Evolutionary conservation across 1,140 invertebrate genomes (phyloP).

Genomic region (Drosophila sp.): DNA sequence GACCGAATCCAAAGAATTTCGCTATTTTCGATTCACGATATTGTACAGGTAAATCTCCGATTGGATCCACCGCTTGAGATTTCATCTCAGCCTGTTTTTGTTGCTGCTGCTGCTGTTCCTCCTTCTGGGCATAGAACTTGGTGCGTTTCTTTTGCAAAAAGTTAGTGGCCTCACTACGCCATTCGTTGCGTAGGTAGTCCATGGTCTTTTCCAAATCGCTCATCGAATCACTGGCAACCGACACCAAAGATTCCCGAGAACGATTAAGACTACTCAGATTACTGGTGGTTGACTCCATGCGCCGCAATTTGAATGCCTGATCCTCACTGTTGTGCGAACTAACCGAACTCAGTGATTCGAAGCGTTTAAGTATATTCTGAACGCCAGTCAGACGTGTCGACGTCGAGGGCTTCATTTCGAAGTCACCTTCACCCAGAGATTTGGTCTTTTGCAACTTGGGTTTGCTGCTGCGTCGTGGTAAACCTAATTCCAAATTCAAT

Average conservation of each 20-base stretch:
- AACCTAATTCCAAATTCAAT: conserved; percentile 68
- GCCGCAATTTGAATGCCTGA: conserved; percentile 70
- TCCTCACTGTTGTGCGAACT: conserved; percentile 61
- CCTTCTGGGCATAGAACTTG: conserved; percentile 69
- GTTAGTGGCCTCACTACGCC: conserved; percentile 78
- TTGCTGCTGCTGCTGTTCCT: conserved; percentile 46
- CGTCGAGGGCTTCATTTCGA: conserved; percentile 35
- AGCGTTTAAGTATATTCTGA: conserved; percentile 73
- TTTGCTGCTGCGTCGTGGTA: conserved; percentile 59
- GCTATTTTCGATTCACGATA: conserved; percentile 74
- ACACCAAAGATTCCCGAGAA: conserved; percentile 65
- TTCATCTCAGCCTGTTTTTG: conserved; percentile 33
- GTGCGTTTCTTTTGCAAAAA: conserved; percentile 76
- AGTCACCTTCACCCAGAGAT: conserved; percentile 73
- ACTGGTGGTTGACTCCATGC: conserved; percentile 76
- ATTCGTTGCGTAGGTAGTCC: conserved; percentile 78
- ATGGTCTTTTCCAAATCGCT: conserved; percentile 78
- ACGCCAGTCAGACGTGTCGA: conserved; percentile 60
- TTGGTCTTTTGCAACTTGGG: conserved; percentile 70
- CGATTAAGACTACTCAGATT: conserved; percentile 73
- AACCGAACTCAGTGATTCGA: conserved; percentile 76
- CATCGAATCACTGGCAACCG: conserved; percentile 56
- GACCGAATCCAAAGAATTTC: conserved; percentile 70
- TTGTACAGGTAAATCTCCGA: conserved; percentile 49
- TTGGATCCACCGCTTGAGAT: conserved; percentile 17